Base-by-base conservation (phyloP, 2,888 invertebrate genomes). In the Tipula vernalis region DNA sequence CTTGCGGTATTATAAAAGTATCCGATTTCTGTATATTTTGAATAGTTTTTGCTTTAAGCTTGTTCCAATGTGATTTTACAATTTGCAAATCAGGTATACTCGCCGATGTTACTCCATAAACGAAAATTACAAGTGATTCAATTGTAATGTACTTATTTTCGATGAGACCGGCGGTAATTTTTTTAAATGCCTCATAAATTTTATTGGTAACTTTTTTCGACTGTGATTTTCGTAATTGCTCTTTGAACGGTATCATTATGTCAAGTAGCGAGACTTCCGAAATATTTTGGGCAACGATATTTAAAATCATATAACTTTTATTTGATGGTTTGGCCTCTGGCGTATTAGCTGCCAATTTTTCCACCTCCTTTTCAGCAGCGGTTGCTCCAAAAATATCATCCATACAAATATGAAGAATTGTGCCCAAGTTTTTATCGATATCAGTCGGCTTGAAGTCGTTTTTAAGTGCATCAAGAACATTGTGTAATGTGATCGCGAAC, bases 351-450 rank as follows among this genome's bases (percentile, higher is more conserved):
- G 95, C 94, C 39, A 99, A 95, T 89, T 96, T 96, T 0, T 94
- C 94, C 0, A 98, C 95, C 91, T 98, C 97, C 91, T 98, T 99
- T 91, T 99, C 99, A 90, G 98, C 98, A 0, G 96, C 95, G 4
- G 96, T 92, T 13, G 94, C 93, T 0, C 98, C 98, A 90, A 99
- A 99, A 57, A 99, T 93, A 91, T 99, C 99, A 87, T 96, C 95
- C 83, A 95, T 94, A 88, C 97, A 97, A 5, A 98, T 96, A 90
- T 96, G 95, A 13, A 97, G 91, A 86, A 99, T 94, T 87, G 95
- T 95, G 86, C 94, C 92, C 36, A 98, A 91, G 89, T 96, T 96
- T 0, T 93, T 91, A 90, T 98, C 96, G n/a, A 99, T 93, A 89
- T 98, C 96, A 0, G 94, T 94, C 0, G 95, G 93, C 90, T 95